phyloP scores from a whole-genome alignment of 1,140 invertebrate species.

The Drosophila punjabiensis region DNA sequence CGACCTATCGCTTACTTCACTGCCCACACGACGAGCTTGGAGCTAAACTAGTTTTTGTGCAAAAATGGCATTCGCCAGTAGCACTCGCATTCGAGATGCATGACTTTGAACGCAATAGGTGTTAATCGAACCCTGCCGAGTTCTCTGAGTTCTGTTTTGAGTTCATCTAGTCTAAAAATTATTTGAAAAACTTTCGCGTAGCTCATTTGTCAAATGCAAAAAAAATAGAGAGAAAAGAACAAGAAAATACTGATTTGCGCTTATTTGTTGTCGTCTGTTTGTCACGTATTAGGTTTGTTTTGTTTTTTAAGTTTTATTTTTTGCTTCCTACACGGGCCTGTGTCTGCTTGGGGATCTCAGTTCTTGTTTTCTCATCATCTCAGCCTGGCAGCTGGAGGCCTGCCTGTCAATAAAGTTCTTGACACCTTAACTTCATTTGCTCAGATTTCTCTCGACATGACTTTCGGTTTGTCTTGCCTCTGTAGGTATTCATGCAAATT shows the following conservation, averaged over 20 bases:
- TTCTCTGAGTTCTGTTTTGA: not conserved
- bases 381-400: conserved; percentile 49
- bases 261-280: conserved; percentile 47
- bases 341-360: not conserved
- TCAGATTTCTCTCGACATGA: conserved; percentile 74
- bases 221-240: conserved; percentile 28
- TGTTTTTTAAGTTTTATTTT: conserved; percentile 56
- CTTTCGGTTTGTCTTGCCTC: conserved; percentile 66
- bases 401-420: conserved; percentile 81
- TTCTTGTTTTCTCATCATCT: conserved; percentile 45
- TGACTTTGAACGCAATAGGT: conserved; percentile 78
- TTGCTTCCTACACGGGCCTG: conserved; percentile 1
- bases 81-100: conserved; percentile 27
- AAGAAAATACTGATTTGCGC: conserved; percentile 20
- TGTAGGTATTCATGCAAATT: conserved; percentile 34
- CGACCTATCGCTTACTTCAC: conserved; percentile 60
- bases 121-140: conserved; percentile 52
- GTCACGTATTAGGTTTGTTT: conserved; percentile 74
- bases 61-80: conserved; percentile 18
- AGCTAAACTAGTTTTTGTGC: conserved; percentile 65
- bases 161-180: conserved; percentile 4
- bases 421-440: conserved; percentile 81
- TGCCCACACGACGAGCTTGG: conserved; percentile 60
- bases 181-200: conserved; percentile 74
- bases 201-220: conserved; percentile 68